phyloP scores from a whole-genome alignment of 1,140 invertebrate genomes.

The Pteromalus puparum region DNA sequence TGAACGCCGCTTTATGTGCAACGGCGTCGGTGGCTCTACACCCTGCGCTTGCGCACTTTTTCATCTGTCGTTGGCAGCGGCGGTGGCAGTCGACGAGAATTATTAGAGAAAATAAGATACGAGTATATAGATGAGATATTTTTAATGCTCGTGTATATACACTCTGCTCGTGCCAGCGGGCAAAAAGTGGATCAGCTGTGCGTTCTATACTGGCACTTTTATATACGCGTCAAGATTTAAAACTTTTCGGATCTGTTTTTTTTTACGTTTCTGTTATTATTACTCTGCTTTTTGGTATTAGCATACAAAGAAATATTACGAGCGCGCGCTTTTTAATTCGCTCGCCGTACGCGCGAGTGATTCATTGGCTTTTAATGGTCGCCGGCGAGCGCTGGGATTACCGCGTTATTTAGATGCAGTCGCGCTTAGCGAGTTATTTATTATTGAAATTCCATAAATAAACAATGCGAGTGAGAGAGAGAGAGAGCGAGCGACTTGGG shows the following conservation, averaged over 20 bases:
- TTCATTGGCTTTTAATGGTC: slow-evolving; percentile 26
- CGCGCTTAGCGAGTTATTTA: not conserved
- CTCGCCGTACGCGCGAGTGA: slow-evolving; percentile 21
- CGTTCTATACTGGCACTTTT: slow-evolving; percentile 12
- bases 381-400: not conserved
- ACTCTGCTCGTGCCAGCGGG: no score
- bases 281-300: slow-evolving; percentile 18
- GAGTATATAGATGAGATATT: slow-evolving; percentile 34
- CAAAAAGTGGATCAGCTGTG: slow-evolving; percentile 34
- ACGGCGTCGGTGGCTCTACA: not conserved
- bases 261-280: not conserved
- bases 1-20: slow-evolving; percentile 66
- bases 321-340: not conserved
- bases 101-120: slow-evolving; percentile 43
- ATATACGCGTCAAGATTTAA: slow-evolving; percentile 28
- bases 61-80: not conserved
- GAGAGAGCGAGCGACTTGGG: not conserved
- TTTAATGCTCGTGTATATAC: no score
- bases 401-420: not conserved
- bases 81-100: not conserved
- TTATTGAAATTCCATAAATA: slow-evolving; percentile 5
- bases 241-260: not conserved
- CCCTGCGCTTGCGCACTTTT: not conserved
- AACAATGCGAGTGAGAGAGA: not conserved
- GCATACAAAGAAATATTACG: slow-evolving; percentile 41